Conservation (phyloP, 2,797 vertebrate species). For the Odontamblyopus rebecca region DNA sequence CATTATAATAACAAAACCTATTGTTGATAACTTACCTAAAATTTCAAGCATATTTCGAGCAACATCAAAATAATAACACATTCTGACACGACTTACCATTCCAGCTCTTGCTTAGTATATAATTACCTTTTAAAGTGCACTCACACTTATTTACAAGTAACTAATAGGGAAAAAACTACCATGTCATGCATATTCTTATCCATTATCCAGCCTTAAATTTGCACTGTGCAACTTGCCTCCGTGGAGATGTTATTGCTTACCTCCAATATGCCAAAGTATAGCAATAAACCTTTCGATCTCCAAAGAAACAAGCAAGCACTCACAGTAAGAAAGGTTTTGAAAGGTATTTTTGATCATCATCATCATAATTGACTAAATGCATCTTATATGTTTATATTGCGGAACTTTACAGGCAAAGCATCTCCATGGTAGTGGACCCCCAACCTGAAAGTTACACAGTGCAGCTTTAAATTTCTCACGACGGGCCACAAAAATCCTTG, state of each 20-base stretch:
- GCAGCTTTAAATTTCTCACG: not conserved
- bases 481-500: slow-evolving; percentile 64
- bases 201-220: not conserved
- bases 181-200: slow-evolving; percentile 67
- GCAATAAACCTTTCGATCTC: no score
- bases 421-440: no score
- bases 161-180: slow-evolving; percentile 46
- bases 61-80: slow-evolving; percentile 54
- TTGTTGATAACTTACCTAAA: slow-evolving; percentile 45
- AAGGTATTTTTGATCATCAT: no score
- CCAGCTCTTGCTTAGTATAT: slow-evolving; percentile 35
- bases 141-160: slow-evolving; percentile 21
- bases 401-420: no score
- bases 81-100: slow-evolving; percentile 23
- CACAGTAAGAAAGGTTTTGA: no score
- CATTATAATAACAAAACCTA: slow-evolving; percentile 61
- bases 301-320: no score
- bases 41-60: slow-evolving; percentile 57
- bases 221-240: no score
- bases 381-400: no score
- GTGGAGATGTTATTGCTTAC: no score
- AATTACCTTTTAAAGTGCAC: slow-evolving; percentile 34
- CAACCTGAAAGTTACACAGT: no score
- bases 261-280: no score
- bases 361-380: no score